These are phyloP conservation scores for Crocuta crocuta DNA, from an alignment of 2,113 vertebrate species.

Conservation along the genomic window DNA sequence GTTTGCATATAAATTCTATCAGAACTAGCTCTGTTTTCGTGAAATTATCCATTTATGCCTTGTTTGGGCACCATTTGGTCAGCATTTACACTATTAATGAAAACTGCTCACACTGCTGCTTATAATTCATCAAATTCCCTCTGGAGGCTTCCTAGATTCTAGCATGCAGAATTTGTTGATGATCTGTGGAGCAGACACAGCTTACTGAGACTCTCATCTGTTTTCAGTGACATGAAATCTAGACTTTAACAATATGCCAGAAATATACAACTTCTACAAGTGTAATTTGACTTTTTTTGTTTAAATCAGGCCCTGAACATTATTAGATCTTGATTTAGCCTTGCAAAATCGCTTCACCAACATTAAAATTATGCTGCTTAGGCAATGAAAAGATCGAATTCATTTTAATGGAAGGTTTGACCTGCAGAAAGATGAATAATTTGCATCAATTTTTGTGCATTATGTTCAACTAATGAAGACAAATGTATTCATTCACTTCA, in stretches of 20 bases:
- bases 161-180: neutral
- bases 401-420: constrained; percentile 80
- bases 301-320: constrained; percentile 65
- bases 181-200: neutral
- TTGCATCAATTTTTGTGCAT: constrained; percentile 73
- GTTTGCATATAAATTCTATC: neutral
- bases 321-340: constrained; percentile 51
- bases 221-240: constrained; percentile 61
- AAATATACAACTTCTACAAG: neutral
- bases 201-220: neutral
- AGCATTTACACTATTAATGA: constrained; percentile 85
- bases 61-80: constrained; percentile 73
- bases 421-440: constrained; percentile 83
- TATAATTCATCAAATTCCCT: constrained; percentile 39
- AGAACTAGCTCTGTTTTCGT: neutral
- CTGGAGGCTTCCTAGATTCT: neutral
- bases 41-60: neutral
- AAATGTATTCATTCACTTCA: constrained; percentile 84
- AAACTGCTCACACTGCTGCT: neutral
- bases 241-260: neutral
- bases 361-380: constrained; percentile 75
- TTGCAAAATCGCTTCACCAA: constrained; percentile 71
- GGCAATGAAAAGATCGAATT: constrained; percentile 78
- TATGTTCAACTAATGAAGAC: constrained; percentile 85
- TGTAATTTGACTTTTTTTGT: constrained; percentile 31